Conservation (phyloP, 2,797 vertebrate species). For the Spinibarbus caldwelli region DNA sequence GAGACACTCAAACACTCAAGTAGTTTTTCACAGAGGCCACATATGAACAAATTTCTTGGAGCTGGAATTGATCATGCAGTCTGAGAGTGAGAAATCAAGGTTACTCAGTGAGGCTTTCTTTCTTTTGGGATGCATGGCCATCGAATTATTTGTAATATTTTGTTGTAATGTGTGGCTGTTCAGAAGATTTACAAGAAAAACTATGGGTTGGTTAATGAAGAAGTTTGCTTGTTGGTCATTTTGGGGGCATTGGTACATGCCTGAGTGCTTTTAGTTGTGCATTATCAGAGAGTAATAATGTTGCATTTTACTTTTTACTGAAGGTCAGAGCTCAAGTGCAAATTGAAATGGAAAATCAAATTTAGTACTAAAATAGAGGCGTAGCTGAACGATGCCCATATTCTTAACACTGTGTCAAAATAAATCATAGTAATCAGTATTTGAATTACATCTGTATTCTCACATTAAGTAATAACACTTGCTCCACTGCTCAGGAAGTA, state of each 20-base stretch:
- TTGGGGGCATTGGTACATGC: not conserved
- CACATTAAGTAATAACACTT: not conserved
- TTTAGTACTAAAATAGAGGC: not conserved
- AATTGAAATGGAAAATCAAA: not conserved
- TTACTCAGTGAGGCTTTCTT: not conserved
- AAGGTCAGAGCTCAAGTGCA: not conserved
- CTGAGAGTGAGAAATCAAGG: not conserved
- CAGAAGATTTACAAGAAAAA: not conserved
- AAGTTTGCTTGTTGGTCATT: not conserved
- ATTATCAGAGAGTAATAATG: not conserved
- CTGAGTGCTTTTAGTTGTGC: not conserved
- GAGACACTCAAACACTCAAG: slow-evolving; percentile 41
- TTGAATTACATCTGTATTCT: not conserved
- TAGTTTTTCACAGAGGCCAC: slow-evolving; percentile 36
- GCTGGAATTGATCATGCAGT: slow-evolving; percentile 27
- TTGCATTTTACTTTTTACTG: slow-evolving; percentile 2
- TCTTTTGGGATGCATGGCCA: not conserved
- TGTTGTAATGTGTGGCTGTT: not conserved
- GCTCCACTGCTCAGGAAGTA: not conserved
- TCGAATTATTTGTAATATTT: not conserved
- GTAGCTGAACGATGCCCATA: not conserved
- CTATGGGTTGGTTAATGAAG: not conserved
- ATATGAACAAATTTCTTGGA: slow-evolving; percentile 41
- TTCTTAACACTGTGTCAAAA: not conserved
- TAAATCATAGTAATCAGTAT: slow-evolving; percentile 13